A percentile compares a stretch with the other conserved stretches of the same genome.
Evolutionary conservation across 2,113 vertebrate species (phyloP).

Genomic region (Stomatorhinus ivindoensis): DNA sequence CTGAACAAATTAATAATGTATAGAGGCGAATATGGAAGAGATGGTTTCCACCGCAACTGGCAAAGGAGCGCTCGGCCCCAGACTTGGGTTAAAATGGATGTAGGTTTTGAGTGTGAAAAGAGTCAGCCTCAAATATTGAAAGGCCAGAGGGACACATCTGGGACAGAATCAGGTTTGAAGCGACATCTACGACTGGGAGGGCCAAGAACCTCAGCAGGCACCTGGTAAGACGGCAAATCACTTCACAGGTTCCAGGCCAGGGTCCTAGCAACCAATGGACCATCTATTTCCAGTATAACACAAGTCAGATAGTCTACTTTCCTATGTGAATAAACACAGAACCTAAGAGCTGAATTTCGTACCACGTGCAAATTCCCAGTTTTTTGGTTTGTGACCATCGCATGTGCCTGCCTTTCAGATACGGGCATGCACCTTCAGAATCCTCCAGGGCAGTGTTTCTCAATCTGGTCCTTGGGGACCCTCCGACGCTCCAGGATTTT

Average conservation of each 20-base stretch:
- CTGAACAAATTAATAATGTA: conserved; percentile 2
- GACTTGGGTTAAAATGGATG: not conserved
- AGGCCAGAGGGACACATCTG: not conserved
- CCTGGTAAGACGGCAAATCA: conserved; percentile 12
- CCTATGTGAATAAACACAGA: not conserved
- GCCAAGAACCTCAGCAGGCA: not conserved
- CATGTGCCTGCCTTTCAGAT: not conserved
- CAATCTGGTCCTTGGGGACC: not conserved
- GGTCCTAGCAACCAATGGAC: not conserved
- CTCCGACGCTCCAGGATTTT: not conserved
- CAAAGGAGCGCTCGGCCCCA: not conserved
- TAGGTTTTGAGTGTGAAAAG: not conserved
- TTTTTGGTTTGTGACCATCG: not conserved
- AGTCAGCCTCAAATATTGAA: not conserved
- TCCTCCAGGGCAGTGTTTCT: not conserved
- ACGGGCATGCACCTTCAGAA: not conserved
- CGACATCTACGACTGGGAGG: not conserved
- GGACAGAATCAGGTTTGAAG: not conserved
- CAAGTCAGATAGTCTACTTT: not conserved
- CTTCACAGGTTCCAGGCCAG: not conserved
- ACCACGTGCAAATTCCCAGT: not conserved
- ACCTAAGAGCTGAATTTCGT: not conserved
- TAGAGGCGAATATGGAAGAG: not conserved
- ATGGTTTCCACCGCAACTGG: not conserved
- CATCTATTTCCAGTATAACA: not conserved